Percentiles rank a stretch among this genome's conserved stretches.
Conservation (phyloP, 2,113 vertebrate species). For the Dicrurus megarhynchus region DNA sequence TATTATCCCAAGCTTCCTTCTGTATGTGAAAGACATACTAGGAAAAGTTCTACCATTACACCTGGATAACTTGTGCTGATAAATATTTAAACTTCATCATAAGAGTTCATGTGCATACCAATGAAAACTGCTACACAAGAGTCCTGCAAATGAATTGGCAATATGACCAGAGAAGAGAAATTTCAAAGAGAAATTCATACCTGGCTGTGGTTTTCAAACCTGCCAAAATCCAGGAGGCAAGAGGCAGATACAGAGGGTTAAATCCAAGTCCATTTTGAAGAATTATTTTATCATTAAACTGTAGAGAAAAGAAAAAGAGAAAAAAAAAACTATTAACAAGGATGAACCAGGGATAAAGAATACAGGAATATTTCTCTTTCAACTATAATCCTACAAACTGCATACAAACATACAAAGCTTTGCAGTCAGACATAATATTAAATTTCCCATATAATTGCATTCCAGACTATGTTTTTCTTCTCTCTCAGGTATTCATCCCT, state of each 20-base stretch:
- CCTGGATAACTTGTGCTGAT: neutral
- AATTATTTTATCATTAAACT: neutral
- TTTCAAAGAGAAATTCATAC: neutral
- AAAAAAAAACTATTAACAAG: neutral
- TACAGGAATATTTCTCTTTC: slow-evolving; percentile 2
- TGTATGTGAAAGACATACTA: neutral
- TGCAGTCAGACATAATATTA: neutral
- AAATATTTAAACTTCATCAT: neutral
- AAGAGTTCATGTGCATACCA: neutral
- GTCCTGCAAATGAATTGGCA: neutral
- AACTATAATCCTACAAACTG: neutral
- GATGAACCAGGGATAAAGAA: neutral
- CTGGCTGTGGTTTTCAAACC: neutral
- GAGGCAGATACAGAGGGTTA: neutral
- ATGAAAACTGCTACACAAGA: neutral
- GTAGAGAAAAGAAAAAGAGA: neutral
- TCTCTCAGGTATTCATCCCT: neutral
- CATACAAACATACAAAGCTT: neutral
- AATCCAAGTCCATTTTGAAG: neutral
- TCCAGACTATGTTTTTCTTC: neutral
- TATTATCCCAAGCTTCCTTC: neutral
- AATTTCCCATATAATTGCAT: neutral
- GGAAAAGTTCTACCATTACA: neutral
- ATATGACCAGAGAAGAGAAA: neutral
- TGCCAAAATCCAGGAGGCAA: neutral